phyloP scores from a whole-genome alignment of 1,140 invertebrate species.

The Belonocnema kinseyi region DNA sequence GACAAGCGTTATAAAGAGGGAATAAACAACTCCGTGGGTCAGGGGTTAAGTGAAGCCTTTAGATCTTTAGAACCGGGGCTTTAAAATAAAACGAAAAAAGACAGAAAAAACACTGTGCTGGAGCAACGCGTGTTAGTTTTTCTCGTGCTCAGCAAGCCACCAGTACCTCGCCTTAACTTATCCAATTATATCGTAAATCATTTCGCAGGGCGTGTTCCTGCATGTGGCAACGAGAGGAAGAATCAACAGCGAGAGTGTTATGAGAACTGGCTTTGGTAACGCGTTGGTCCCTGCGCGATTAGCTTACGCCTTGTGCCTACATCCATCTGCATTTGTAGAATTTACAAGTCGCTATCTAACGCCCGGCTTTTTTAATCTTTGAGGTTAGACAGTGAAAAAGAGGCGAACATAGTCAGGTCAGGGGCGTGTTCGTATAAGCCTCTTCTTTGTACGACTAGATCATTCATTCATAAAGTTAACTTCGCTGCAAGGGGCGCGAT shows the following conservation, averaged over 20 bases:
- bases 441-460: not conserved
- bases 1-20: constrained; percentile 5
- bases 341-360: constrained; percentile 2
- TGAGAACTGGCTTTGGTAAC: constrained; percentile 49
- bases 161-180: constrained; percentile 43
- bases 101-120: not conserved
- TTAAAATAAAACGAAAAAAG: not conserved
- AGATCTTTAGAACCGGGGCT: not conserved
- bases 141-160: not conserved
- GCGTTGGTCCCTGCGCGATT: constrained; percentile 33
- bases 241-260: constrained; percentile 52
- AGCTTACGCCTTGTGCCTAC: not conserved
- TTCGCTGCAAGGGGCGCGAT: constrained; percentile 1
- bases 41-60: not conserved
- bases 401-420: not conserved
- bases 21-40: not conserved
- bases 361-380: constrained; percentile 4
- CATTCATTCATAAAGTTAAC: not conserved
- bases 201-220: constrained; percentile 49
- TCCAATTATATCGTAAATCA: constrained; percentile 63
- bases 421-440: not conserved
- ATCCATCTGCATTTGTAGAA: constrained; percentile 14
- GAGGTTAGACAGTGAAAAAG: constrained; percentile 13
- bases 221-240: constrained; percentile 45
- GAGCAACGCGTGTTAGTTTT: not conserved